Conservation (phyloP, 2,888 invertebrate species). For the Cotesia congregata region DNA sequence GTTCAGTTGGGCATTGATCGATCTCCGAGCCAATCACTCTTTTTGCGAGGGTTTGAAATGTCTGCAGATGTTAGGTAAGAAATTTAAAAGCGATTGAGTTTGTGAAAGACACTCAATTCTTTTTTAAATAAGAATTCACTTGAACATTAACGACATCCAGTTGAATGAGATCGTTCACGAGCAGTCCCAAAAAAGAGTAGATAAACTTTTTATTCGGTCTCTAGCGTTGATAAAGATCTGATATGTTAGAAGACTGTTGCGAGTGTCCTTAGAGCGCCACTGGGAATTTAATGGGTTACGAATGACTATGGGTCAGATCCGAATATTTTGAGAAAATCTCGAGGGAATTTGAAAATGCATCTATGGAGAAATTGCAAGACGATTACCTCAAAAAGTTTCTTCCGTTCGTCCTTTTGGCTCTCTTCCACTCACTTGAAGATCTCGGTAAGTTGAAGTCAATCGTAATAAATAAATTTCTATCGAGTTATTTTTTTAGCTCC, state of each 20-base stretch:
- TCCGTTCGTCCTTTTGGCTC: slow-evolving; percentile 43
- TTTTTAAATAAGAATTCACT: slow-evolving; percentile 1
- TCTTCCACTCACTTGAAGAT: slow-evolving; percentile 37
- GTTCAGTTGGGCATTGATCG: slow-evolving; percentile 2
- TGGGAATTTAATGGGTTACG: slow-evolving; percentile 15
- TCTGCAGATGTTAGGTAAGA: slow-evolving; percentile 5
- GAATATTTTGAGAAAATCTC: slow-evolving; percentile 39
- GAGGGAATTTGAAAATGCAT: slow-evolving; percentile 10
- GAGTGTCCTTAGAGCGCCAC: neutral
- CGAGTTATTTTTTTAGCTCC: slow-evolving; percentile 2
- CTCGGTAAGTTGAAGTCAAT: slow-evolving; percentile 13
- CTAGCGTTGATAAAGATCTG: neutral
- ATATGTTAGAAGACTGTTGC: neutral
- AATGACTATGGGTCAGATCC: slow-evolving; percentile 45
- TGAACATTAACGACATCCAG: slow-evolving; percentile 11
- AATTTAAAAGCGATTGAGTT: slow-evolving; percentile 17
- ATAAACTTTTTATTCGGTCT: neutral
- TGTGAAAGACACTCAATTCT: slow-evolving; percentile 6
- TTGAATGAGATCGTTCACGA: neutral
- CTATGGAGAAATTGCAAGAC: slow-evolving; percentile 38
- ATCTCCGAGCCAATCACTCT: slow-evolving; percentile 14
- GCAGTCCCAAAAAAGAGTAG: neutral
- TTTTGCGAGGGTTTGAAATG: neutral
- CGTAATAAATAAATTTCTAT: slow-evolving; percentile 1
- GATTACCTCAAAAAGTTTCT: slow-evolving; percentile 39